Evolutionary conservation across 1,140 invertebrate species (phyloP).

Genomic region (Ganaspis sp.): DNA sequence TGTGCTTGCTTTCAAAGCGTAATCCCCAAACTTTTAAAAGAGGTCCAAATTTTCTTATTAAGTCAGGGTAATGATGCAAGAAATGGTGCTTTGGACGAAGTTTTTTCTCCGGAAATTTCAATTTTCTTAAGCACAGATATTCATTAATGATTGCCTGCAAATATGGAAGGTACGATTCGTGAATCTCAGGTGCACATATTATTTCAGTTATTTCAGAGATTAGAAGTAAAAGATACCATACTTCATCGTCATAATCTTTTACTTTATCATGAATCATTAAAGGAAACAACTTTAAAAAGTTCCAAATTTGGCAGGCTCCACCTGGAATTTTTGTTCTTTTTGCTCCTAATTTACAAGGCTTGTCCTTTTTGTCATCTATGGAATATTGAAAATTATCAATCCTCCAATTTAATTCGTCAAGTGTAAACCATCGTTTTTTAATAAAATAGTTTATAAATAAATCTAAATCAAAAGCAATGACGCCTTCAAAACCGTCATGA

Average conservation of each 20-base stretch:
- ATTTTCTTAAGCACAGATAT: neutral
- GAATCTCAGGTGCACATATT: constrained; percentile 2
- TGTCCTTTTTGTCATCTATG: too few relatives aligned
- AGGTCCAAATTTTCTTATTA: neutral
- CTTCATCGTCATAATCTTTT: constrained; percentile 18
- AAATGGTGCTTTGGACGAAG: constrained; percentile 27
- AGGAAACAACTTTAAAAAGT: constrained; percentile 6
- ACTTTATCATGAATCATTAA: neutral
- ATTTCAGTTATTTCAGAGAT: neutral
- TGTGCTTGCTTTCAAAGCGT: too few relatives aligned
- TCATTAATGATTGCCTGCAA: neutral
- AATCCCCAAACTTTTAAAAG: too few relatives aligned
- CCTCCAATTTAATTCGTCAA: too few relatives aligned
- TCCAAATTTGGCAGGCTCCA: neutral
- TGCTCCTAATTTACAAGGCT: too few relatives aligned
- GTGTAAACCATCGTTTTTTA: too few relatives aligned
- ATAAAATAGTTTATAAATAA: too few relatives aligned
- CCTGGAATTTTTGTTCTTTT: constrained; percentile 19
- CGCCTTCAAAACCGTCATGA: too few relatives aligned
- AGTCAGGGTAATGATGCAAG: constrained; percentile 4
- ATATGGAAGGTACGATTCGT: neutral
- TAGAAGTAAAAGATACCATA: constrained; percentile 17
- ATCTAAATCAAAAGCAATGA: too few relatives aligned
- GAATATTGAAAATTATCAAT: too few relatives aligned
- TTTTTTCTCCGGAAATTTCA: neutral